Conservation (phyloP, 2,797 vertebrate genomes). For the Cryptoprocta ferox region DNA sequence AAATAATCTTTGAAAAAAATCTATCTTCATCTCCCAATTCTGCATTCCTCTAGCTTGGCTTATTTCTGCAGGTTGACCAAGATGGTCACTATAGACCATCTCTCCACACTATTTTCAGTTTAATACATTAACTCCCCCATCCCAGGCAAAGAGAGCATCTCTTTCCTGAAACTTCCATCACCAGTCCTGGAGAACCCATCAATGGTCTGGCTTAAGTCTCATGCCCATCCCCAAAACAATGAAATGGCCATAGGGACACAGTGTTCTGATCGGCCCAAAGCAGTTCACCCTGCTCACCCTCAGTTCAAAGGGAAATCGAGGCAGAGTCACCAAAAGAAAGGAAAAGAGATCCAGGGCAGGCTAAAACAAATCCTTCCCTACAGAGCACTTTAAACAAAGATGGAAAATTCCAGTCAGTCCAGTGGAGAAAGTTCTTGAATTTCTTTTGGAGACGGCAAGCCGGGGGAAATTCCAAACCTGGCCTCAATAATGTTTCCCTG, state of each 20-base stretch:
- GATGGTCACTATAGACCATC: fast-evolving
- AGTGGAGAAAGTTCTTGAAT: not conserved
- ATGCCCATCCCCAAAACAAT: not conserved
- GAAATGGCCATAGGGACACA: not conserved
- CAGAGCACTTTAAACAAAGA: not conserved
- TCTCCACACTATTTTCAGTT: not conserved
- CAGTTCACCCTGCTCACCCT: not conserved
- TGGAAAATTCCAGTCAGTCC: not conserved
- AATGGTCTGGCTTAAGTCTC: not conserved
- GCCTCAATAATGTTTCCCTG: not conserved
- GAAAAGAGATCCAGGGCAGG: not conserved
- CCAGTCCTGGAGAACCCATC: not conserved
- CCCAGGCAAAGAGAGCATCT: not conserved
- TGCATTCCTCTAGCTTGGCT: not conserved
- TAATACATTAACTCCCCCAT: not conserved
- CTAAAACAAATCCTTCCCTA: not conserved
- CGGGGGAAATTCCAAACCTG: not conserved
- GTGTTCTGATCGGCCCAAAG: not conserved
- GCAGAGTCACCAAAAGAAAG: not conserved
- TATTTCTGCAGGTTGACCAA: not conserved
- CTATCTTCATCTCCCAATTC: not conserved
- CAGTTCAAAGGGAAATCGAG: not conserved
- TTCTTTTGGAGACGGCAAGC: not conserved
- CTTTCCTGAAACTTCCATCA: not conserved
- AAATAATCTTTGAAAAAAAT: not conserved